phyloP scores from a whole-genome alignment of 2,888 invertebrate species.

The Drosophila vallismaia region DNA sequence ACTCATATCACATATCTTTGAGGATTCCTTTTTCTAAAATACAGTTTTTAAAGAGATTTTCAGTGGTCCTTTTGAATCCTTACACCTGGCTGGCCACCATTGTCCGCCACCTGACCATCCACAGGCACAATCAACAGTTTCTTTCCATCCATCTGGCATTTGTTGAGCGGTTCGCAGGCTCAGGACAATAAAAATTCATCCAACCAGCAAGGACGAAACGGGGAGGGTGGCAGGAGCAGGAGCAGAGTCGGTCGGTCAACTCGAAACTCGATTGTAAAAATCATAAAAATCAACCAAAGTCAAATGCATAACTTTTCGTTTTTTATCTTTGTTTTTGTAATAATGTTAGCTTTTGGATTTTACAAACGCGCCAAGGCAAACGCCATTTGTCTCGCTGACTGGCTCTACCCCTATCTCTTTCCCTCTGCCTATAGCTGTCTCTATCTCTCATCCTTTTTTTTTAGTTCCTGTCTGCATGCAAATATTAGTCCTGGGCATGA shows the following conservation, averaged over 20 bases:
- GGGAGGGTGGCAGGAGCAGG: no score
- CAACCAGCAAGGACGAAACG: conserved; percentile 13
- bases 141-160: conserved; percentile 24
- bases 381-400: conserved; percentile 54
- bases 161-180: not conserved
- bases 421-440: not conserved
- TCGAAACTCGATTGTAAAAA: conserved; percentile 45
- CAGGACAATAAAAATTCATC: conserved; percentile 32
- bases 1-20: no score
- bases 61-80: not conserved
- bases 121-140: conserved; percentile 31
- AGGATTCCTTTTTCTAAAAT: no score
- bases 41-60: no score
- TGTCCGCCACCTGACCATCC: not conserved
- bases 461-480: not conserved
- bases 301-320: conserved; percentile 69
- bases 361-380: conserved; percentile 56
- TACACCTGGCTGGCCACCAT: not conserved
- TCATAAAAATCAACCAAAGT: conserved; percentile 68
- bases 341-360: conserved; percentile 73
- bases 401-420: not conserved
- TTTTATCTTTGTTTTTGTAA: conserved; percentile 52
- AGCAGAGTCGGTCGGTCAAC: conserved; percentile 23
- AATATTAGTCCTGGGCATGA: conserved; percentile 15
- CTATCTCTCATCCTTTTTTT: not conserved